phyloP scores from a whole-genome alignment of 2,797 vertebrate genomes.

The Discoglossus pictus region DNA sequence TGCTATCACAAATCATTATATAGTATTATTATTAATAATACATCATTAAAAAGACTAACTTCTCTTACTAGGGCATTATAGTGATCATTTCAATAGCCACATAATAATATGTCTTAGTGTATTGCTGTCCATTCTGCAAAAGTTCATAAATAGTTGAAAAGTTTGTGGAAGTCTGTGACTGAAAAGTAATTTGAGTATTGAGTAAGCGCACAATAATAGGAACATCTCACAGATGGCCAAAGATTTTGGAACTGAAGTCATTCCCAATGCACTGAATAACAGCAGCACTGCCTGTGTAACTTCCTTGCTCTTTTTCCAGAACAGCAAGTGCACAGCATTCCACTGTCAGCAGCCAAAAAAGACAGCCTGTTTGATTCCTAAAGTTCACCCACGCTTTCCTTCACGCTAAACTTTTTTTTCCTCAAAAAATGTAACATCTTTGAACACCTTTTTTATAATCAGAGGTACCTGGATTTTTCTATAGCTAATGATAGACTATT shows the following conservation, averaged over 20 bases:
- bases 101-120: neutral
- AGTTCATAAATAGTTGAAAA: constrained; percentile 6
- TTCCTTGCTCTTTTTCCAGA: neutral
- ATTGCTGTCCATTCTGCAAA: neutral
- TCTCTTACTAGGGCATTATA: too few relatives aligned
- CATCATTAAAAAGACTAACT: too few relatives aligned
- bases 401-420: constrained; percentile 6
- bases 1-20: too few relatives aligned
- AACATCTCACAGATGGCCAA: constrained; percentile 7
- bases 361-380: neutral
- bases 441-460: neutral
- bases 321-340: constrained; percentile 16
- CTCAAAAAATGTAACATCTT: constrained; percentile 5
- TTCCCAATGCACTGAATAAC: constrained; percentile 8
- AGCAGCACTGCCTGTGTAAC: constrained; percentile 17
- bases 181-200: constrained; percentile 8
- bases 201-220: constrained; percentile 9
- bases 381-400: constrained; percentile 29
- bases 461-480: neutral
- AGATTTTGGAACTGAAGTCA: constrained; percentile 46
- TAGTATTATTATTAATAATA: too few relatives aligned
- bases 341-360: neutral
- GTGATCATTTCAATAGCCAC: too few relatives aligned
- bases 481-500: too few relatives aligned
- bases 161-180: neutral